Evolutionary conservation across 1,140 invertebrate genomes (phyloP), one percentile per base, ranked within the genome.

Genomic region (Lutraria rhynchaena): DNA sequence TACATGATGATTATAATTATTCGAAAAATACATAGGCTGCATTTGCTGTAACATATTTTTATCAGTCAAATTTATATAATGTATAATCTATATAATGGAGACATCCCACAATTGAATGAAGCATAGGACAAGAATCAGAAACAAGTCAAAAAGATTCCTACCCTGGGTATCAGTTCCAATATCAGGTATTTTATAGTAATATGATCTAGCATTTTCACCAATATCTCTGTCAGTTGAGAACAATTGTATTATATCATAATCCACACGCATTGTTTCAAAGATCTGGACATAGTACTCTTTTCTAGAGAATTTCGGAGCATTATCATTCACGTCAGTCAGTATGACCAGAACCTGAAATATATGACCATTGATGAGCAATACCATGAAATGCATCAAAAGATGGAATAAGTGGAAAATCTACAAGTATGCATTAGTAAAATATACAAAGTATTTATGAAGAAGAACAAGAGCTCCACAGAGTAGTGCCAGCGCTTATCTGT

Each of bases 171-270:
- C 96, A 84, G 73, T 83, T 49, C 77, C 84, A 24, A 27, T 33
- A 19, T 96, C 95, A 5, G 92, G 92, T 17, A 95, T 90, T 31
- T 98, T 97, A 24, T 91, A 93, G 88, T 96, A 98, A 49, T 93
- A 93, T 27, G 98, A 94, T 82, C 95, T 94, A 11, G 95, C 96
- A 90, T 97, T 96, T 1, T 94, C 82, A 1, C 95, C 96, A 57
- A 95, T 94, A 90, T 99, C 97, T 31, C 93, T 93, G 92, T 98
- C 97, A 22, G 94, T 94, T 0, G 96, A 96, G 55, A 94, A 93
- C 58, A 95, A 93, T 90, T 97, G 96, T 15, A 98, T 90, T 37
- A 98, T 81, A 11, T 84, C 78, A 95, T 96, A 2, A 95, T 96
- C 89, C 95, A 94, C 35, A 15, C 95, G 94, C 15, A 97, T 94